These are phyloP conservation scores for Planococcus citri DNA, from an alignment of 1,140 invertebrate species.

Conservation along the genomic window DNA sequence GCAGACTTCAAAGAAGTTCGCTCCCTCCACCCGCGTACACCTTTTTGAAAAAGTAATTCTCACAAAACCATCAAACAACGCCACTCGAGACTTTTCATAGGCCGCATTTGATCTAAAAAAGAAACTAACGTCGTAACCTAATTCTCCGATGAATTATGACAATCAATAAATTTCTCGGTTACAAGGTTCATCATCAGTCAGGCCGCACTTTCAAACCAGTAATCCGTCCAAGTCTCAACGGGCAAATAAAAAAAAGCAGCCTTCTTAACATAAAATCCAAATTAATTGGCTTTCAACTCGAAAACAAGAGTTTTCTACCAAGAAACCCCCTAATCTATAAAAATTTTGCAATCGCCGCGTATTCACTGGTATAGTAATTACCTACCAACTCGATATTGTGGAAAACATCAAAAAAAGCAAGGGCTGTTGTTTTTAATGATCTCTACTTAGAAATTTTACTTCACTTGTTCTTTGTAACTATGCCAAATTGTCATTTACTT, in stretches of 20 bases:
- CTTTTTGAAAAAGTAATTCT: too few relatives aligned
- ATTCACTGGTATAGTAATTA: background rate
- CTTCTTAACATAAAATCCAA: background rate
- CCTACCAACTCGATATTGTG: too few relatives aligned
- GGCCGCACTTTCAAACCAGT: background rate
- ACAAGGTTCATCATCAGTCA: too few relatives aligned
- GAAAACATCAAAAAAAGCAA: constrained; percentile 3
- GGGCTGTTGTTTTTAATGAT: background rate
- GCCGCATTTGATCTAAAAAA: background rate
- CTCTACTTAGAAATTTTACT: background rate
- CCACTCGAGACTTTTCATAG: too few relatives aligned
- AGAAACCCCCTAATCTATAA: background rate
- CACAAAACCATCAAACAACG: too few relatives aligned
- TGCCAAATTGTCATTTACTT: constrained; percentile 7
- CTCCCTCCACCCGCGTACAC: too few relatives aligned
- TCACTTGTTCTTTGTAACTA: background rate
- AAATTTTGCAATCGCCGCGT: background rate
- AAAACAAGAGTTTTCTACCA: background rate
- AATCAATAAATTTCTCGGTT: background rate
- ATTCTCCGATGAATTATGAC: background rate
- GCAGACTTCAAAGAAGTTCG: too few relatives aligned
- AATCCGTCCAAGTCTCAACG: background rate
- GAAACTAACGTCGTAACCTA: background rate
- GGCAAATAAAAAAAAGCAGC: background rate
- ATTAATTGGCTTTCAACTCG: background rate